These are phyloP conservation scores for Delphinapterus leucas DNA, from an alignment of 2,113 vertebrate genomes.

Conservation along the genomic window DNA sequence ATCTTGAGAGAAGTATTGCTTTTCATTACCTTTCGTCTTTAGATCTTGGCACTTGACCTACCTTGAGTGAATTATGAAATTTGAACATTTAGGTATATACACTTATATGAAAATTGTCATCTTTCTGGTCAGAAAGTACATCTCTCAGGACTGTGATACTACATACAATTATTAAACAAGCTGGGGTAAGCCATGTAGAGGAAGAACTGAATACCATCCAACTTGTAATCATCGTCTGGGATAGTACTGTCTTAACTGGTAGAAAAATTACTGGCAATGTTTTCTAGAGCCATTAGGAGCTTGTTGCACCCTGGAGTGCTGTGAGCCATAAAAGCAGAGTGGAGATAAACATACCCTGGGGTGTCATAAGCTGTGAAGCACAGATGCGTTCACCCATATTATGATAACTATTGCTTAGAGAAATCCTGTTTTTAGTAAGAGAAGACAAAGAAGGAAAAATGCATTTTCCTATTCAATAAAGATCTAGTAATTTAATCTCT, in stretches of 20 bases:
- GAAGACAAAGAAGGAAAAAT: constrained; percentile 55
- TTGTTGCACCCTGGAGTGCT: constrained; percentile 44
- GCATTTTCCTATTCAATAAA: constrained; percentile 53
- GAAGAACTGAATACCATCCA: constrained; percentile 54
- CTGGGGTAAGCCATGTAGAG: background rate
- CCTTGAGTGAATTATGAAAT: constrained; percentile 20
- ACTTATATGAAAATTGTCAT: constrained; percentile 31
- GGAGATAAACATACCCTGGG: constrained; percentile 72
- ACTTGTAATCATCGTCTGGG: constrained; percentile 21
- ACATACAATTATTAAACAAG: background rate
- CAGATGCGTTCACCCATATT: constrained; percentile 77
- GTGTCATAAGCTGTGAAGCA: constrained; percentile 65
- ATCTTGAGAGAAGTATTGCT: background rate
- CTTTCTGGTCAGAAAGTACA: background rate
- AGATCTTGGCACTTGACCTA: background rate
- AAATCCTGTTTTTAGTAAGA: constrained; percentile 60
- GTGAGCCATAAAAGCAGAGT: constrained; percentile 70
- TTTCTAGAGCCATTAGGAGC: constrained; percentile 68
- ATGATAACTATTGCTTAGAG: constrained; percentile 66
- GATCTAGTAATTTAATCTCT: background rate
- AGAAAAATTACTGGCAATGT: constrained; percentile 68
- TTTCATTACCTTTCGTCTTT: background rate
- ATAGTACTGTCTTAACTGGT: constrained; percentile 77
- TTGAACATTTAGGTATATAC: background rate
- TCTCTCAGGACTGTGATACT: constrained; percentile 4